phyloP scores from a whole-genome alignment of 2,113 vertebrate genomes.

The Pogonocichla stellata region DNA sequence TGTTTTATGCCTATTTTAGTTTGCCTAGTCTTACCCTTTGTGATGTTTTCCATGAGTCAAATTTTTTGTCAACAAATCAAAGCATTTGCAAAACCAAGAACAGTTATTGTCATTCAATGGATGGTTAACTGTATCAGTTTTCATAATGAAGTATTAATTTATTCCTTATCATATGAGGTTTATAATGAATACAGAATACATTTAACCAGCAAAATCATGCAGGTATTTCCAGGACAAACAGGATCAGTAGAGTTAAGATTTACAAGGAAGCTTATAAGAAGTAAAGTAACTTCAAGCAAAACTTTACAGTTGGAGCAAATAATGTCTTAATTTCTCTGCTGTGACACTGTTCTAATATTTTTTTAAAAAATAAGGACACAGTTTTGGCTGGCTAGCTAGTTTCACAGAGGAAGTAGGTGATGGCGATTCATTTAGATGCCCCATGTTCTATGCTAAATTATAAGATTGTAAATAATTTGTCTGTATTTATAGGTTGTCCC shows the following conservation, averaged over 20 bases:
- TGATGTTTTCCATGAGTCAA: not conserved
- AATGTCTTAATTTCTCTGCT: not conserved
- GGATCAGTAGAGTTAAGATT: not conserved
- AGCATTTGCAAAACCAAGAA: not conserved
- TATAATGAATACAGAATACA: not conserved
- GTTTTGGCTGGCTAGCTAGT: not conserved
- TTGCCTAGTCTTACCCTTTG: not conserved
- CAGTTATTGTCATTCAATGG: not conserved
- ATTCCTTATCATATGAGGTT: not conserved
- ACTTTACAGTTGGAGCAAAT: not conserved
- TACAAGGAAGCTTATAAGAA: not conserved
- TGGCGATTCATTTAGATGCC: not conserved
- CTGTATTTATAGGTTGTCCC: constrained; percentile 73
- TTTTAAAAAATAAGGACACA: not conserved
- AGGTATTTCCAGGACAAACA: not conserved
- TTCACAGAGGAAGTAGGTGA: not conserved
- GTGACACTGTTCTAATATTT: not conserved
- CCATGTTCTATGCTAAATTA: not conserved
- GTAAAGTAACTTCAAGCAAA: not conserved
- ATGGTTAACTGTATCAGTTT: not conserved
- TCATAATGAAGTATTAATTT: not conserved
- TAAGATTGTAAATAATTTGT: not conserved
- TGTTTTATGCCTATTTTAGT: not conserved
- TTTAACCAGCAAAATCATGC: not conserved
- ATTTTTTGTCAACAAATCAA: not conserved